These are phyloP conservation scores for Tyrannus savana DNA, from an alignment of 2,113 vertebrate species.

Conservation along the genomic window DNA sequence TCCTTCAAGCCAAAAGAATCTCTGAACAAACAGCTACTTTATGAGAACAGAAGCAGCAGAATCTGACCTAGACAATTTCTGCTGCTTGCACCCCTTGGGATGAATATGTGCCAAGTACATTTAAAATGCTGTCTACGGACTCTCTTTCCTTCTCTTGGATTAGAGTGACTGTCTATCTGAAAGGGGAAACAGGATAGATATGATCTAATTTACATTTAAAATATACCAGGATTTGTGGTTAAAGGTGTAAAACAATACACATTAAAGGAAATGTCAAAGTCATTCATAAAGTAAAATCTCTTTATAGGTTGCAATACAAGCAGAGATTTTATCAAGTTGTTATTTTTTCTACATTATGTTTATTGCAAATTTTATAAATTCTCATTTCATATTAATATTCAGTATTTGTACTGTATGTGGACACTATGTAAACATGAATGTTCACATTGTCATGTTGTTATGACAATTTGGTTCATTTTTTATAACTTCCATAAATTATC, in stretches of 20 bases:
- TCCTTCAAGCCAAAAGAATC: background rate
- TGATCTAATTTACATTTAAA: slow-evolving; percentile 49
- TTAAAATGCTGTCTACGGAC: background rate
- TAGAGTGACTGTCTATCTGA: slow-evolving; percentile 17
- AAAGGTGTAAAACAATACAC: slow-evolving; percentile 54
- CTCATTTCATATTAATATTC: slow-evolving; percentile 78
- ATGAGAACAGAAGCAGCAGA: background rate
- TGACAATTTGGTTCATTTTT: slow-evolving; percentile 81
- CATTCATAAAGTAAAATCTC: slow-evolving; percentile 54
- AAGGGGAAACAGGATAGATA: slow-evolving; percentile 1
- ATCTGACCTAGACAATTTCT: slow-evolving; percentile 1
- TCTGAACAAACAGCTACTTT: background rate
- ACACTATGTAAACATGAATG: slow-evolving; percentile 76
- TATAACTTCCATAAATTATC: slow-evolving; percentile 80
- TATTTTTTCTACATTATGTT: slow-evolving; percentile 49
- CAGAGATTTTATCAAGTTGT: slow-evolving; percentile 41
- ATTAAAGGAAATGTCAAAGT: slow-evolving; percentile 57
- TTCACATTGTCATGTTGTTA: slow-evolving; percentile 83
- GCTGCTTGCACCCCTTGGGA: background rate
- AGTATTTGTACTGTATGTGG: slow-evolving; percentile 79
- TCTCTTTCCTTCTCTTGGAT: background rate
- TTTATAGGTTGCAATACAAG: slow-evolving; percentile 43
- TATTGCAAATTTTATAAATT: slow-evolving; percentile 66
- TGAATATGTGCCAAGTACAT: background rate
- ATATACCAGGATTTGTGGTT: slow-evolving; percentile 44